These are phyloP conservation scores for Montipora foliosa DNA, from an alignment of 64 coral and sea anemone species.

Conservation along the genomic window DNA sequence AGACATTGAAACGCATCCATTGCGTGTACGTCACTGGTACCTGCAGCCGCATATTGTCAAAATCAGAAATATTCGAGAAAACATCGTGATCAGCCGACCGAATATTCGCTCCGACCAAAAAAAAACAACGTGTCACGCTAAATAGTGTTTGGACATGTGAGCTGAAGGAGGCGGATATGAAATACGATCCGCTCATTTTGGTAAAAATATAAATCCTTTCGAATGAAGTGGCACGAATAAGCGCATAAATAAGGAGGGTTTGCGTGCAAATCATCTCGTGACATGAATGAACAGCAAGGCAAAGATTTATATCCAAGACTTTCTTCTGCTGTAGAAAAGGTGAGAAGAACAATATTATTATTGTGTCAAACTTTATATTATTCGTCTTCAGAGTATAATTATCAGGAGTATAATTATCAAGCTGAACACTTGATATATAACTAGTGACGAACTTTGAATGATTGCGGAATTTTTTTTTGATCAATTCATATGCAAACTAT, in stretches of 20 bases:
- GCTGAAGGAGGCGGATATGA: neutral
- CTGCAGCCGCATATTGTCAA: neutral
- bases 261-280: neutral
- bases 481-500: no score
- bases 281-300: constrained; percentile 52
- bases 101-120: neutral
- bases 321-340: constrained; percentile 71
- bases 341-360: neutral
- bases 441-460: no score
- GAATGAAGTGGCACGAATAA: neutral
- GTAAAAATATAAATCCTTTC: neutral
- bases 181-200: constrained; percentile 5
- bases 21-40: neutral
- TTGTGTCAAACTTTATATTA: no score
- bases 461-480: no score
- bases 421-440: no score
- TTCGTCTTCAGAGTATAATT: no score
- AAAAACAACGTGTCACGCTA: neutral
- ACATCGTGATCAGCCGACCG: neutral
- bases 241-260: neutral
- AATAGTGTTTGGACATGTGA: neutral
- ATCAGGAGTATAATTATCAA: no score
- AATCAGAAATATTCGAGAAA: constrained; percentile 3
- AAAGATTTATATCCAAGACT: constrained; percentile 50
- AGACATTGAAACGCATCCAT: neutral